Base-by-base conservation (phyloP, 2,113 vertebrate species). In the Ondatra zibethicus region DNA sequence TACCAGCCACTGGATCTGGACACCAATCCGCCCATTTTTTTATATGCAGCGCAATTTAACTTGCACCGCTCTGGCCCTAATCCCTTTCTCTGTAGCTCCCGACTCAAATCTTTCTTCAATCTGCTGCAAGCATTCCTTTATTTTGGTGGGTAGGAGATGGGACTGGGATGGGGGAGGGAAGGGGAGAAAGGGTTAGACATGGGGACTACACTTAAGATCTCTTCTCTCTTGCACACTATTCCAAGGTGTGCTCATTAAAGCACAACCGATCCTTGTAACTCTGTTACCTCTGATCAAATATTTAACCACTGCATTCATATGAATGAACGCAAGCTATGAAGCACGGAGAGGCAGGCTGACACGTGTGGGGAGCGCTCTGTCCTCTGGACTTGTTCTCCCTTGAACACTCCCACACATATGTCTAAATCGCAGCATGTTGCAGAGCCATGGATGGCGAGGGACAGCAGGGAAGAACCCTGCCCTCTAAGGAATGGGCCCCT, bases 21-120 rank as follows among this genome's bases (percentile, higher is more conserved):
- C 98, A 99, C 98, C 98, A 99, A 99, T 99, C 99, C 99, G 99
- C 99, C 99, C 99, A 99, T 99, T 98, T 76, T 99, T 58, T 7
- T 58, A 99, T 98, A 99, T 99, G 99, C 99, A 99, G 99, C 99
- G 99, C 99, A 99, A 99, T 99, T 99, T 99, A 99, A 99, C 99
- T 99, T 99, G 98, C 99, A 98, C 98, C 97, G 98, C 99, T 99
- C 98, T 99, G 99, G 98, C 98, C 98, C 98, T 99, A 99, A 99
- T 99, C 99, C 98, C 98, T 98, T 98, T 98, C 98, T 98, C 98
- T 98, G 98, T 98, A 98, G 98, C 98, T 98, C 98, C 98, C 98
- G 98, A 96, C 99, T 98, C 98, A 99, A 99, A 99, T 99, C 99
- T 98, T 99, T 98, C 98, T 98, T 98, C 98, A 99, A 98, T 99